A percentile compares a stretch with the other conserved stretches of the same genome.
Evolutionary conservation across 2,888 invertebrate genomes (phyloP).

Genomic region (Tholera decimalis): DNA sequence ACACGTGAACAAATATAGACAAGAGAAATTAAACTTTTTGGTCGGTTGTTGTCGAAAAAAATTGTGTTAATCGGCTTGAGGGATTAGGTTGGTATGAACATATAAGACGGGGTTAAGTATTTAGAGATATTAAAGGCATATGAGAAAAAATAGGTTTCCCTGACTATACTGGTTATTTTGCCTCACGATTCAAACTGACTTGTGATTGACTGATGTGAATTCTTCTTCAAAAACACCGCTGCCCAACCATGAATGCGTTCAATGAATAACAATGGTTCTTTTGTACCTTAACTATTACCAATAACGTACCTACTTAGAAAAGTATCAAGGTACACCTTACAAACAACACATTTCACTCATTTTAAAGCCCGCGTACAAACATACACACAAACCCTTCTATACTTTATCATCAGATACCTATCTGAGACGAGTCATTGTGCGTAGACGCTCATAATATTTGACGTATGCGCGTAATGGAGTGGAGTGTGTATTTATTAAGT

Average conservation of each 20-base stretch:
- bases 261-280: too few species aligned
- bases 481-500: slow-evolving; percentile 91
- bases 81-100: slow-evolving; percentile 5
- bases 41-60: slow-evolving; percentile 7
- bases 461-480: slow-evolving; percentile 90
- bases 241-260: too few species aligned
- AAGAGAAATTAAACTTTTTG: slow-evolving; percentile 37
- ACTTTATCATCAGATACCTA: slow-evolving; percentile 33
- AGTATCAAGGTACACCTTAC: background rate
- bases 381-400: slow-evolving; percentile 5
- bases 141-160: too few species aligned
- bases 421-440: slow-evolving; percentile 61
- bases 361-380: slow-evolving; percentile 7
- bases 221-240: too few species aligned
- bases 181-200: too few species aligned
- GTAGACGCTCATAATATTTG: slow-evolving; percentile 86
- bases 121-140: too few species aligned
- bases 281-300: too few species aligned
- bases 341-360: slow-evolving; percentile 12
- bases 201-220: too few species aligned
- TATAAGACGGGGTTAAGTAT: slow-evolving; percentile 12
- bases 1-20: slow-evolving; percentile 83
- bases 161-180: too few species aligned
- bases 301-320: too few species aligned
- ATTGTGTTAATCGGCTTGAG: slow-evolving; percentile 18